phyloP scores from a whole-genome alignment of 1,140 invertebrate species.

The Papilio dardanus region DNA sequence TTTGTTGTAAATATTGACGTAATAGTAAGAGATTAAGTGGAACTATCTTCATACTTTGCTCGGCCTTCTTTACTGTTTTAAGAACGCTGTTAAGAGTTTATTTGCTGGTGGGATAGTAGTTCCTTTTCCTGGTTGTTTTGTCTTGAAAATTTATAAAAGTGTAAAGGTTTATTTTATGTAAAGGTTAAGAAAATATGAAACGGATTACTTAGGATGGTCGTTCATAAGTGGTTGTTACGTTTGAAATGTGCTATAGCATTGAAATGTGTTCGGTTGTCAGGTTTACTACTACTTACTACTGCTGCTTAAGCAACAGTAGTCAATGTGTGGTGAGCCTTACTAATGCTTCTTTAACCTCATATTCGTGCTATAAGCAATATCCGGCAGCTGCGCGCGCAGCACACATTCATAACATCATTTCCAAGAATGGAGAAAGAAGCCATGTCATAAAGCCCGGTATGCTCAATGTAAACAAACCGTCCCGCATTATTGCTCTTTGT shows the following conservation, averaged over 20 bases:
- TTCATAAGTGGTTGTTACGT: neutral
- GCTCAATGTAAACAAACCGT: constrained; percentile 45
- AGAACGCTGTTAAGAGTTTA: neutral
- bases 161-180: neutral
- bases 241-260: neutral
- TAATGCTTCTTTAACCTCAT: constrained; percentile 15
- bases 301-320: neutral
- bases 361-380: neutral
- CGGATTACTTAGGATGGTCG: neutral
- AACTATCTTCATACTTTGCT: neutral
- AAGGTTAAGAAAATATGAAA: neutral
- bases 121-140: neutral
- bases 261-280: neutral
- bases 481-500: constrained; percentile 39
- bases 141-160: neutral
- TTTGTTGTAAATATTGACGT: constrained; percentile 6
- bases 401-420: constrained; percentile 36
- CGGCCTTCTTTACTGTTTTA: neutral
- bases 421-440: constrained; percentile 43
- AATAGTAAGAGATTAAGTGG: neutral
- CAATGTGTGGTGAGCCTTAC: neutral
- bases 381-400: neutral
- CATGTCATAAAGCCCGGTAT: constrained; percentile 41
- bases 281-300: neutral
- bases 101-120: neutral